phyloP scores from a whole-genome alignment of 2,113 vertebrate species.

The Hymenochirus boettgeri region DNA sequence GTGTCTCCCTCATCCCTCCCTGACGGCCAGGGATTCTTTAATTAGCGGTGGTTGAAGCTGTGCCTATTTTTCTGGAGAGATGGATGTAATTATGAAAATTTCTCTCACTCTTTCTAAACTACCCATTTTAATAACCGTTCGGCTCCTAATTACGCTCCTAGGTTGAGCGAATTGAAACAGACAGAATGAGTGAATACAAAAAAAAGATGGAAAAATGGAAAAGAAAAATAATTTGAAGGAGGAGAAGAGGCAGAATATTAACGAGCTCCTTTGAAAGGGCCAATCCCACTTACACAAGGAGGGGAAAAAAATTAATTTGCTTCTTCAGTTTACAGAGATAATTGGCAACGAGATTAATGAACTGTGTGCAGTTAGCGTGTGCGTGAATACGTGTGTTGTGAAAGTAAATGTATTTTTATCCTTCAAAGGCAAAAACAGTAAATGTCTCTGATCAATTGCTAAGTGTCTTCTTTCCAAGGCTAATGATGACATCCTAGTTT shows the following conservation, averaged over 20 bases:
- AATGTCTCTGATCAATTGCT: constrained; percentile 37
- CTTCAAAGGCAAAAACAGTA: constrained; percentile 26
- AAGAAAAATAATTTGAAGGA: constrained; percentile 37
- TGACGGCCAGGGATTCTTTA: constrained; percentile 37
- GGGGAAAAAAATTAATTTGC: constrained; percentile 26
- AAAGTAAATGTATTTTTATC: constrained; percentile 30
- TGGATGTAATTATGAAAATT: constrained; percentile 41
- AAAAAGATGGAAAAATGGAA: constrained; percentile 8
- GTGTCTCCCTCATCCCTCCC: constrained; percentile 39
- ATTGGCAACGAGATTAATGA: constrained; percentile 40
- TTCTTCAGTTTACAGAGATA: constrained; percentile 35
- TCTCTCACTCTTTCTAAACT: constrained; percentile 31
- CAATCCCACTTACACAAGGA: constrained; percentile 33
- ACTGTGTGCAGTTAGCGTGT: constrained; percentile 26
- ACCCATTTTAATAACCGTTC: constrained; percentile 40
- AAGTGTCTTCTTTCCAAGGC: constrained; percentile 24
- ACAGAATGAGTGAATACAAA: constrained; percentile 24
- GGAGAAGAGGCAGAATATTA: constrained; percentile 37
- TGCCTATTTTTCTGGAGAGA: constrained; percentile 42
- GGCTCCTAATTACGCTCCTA: constrained; percentile 37
- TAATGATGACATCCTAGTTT: constrained; percentile 11
- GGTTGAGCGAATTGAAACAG: constrained; percentile 35
- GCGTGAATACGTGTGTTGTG: constrained; percentile 21
- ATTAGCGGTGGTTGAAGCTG: constrained; percentile 42
- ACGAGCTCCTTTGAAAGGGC: constrained; percentile 36